Evolutionary conservation across 2,797 vertebrate genomes (phyloP).

Genomic region (Enteromius paludinosus): DNA sequence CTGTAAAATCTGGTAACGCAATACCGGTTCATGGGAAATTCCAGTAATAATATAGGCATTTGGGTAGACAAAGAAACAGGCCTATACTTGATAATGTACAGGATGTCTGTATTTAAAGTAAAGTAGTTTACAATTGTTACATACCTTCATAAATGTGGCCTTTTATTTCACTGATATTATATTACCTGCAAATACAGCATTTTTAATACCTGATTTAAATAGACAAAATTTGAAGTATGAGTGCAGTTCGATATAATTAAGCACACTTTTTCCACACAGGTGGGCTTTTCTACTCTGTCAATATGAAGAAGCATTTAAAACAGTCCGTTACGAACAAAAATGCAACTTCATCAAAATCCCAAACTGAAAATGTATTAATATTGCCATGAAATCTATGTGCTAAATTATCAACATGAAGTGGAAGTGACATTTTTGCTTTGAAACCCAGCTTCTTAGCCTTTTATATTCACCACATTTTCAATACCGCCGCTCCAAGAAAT

Average conservation of each 20-base stretch:
- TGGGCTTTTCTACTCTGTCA: not conserved
- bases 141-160: too few relatives aligned
- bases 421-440: not conserved
- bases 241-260: not conserved
- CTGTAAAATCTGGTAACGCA: not conserved
- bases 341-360: not conserved
- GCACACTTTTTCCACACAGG: not conserved
- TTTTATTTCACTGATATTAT: too few relatives aligned
- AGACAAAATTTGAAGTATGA: not conserved
- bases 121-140: too few relatives aligned
- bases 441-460: not conserved
- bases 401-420: not conserved
- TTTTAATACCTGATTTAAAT: not conserved
- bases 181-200: not conserved
- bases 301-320: not conserved
- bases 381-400: not conserved
- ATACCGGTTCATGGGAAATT: not conserved
- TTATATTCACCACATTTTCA: not conserved
- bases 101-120: not conserved
- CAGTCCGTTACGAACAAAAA: not conserved
- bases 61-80: not conserved
- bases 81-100: not conserved
- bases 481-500: not conserved
- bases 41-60: not conserved
- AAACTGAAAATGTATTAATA: not conserved